Evolutionary conservation across 2,113 vertebrate species (phyloP).

Genomic region (Mesoclemmys tuberculata): DNA sequence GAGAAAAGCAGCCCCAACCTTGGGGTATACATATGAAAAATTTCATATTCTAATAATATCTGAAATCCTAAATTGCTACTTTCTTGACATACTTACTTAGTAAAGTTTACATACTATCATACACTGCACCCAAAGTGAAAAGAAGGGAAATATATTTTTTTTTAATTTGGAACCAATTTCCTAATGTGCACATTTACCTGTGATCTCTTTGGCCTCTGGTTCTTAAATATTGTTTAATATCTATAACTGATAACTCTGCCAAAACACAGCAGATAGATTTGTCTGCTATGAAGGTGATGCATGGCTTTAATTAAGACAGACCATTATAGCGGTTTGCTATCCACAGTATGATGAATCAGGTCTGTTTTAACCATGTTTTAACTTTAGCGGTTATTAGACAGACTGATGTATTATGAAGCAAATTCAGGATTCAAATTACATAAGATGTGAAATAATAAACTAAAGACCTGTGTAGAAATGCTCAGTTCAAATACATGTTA

Average conservation of each 20-base stretch:
- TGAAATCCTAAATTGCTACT: neutral
- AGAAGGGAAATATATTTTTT: neutral
- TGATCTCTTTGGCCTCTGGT: neutral
- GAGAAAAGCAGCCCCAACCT: neutral
- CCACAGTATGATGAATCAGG: neutral
- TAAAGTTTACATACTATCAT: neutral
- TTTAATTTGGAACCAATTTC: neutral
- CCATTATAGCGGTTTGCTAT: neutral
- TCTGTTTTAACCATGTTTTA: fast-evolving
- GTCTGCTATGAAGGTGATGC: neutral
- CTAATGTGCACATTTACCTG: neutral
- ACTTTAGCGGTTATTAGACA: neutral
- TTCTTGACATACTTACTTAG: neutral
- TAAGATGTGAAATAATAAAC: neutral
- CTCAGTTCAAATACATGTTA: neutral
- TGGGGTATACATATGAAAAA: neutral
- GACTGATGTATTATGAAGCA: neutral
- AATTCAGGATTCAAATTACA: neutral
- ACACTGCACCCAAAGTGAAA: neutral
- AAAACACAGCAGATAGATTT: neutral
- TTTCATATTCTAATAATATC: neutral
- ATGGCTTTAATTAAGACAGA: neutral
- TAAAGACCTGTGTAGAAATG: neutral
- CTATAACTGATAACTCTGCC: neutral
- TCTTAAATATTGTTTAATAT: neutral